A percentile compares a stretch with the other conserved stretches of the same genome.
These are phyloP conservation scores for Callipepla californica DNA, from an alignment of 2,113 vertebrate genomes.

Conservation along the genomic window DNA sequence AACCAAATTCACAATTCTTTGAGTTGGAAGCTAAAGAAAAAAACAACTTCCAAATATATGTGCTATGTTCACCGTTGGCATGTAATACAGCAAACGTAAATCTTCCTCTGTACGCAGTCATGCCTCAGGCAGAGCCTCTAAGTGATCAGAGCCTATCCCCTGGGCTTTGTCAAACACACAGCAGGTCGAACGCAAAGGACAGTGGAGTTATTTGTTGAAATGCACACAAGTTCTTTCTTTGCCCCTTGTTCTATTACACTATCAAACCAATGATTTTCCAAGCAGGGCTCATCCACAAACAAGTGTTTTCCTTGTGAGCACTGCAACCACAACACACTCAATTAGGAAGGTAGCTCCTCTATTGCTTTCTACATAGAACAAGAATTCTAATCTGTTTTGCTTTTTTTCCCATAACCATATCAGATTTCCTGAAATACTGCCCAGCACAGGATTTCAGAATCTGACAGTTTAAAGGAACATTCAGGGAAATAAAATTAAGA, in stretches of 20 bases:
- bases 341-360: neutral
- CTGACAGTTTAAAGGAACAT: neutral
- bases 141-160: neutral
- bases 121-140: neutral
- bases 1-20: neutral
- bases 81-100: accelerated
- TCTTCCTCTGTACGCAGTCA: accelerated
- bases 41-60: neutral
- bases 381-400: neutral
- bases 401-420: no score
- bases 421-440: neutral
- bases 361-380: accelerated
- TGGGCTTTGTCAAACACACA: neutral
- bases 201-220: neutral
- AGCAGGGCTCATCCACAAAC: neutral
- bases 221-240: neutral
- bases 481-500: neutral
- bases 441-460: neutral
- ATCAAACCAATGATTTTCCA: neutral
- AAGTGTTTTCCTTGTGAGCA: neutral
- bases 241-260: neutral
- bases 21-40: neutral
- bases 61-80: neutral
- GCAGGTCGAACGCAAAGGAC: neutral
- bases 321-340: neutral